Evolutionary conservation across 2,888 invertebrate genomes (phyloP).

Genomic region (Dioctria linearis): DNA sequence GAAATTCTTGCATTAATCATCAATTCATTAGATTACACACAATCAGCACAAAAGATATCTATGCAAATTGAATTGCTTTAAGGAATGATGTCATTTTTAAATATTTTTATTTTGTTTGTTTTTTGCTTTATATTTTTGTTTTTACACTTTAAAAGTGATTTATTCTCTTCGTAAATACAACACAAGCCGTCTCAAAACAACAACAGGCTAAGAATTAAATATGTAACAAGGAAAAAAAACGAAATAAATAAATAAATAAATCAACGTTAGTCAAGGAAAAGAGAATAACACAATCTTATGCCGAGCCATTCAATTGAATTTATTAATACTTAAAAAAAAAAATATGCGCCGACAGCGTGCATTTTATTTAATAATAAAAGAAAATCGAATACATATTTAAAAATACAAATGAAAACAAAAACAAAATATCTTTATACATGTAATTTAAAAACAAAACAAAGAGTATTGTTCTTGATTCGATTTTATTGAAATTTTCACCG

Average conservation of each 20-base stretch:
- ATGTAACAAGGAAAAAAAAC: too few species aligned
- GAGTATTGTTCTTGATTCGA: constrained; percentile 62
- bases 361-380: constrained; percentile 55
- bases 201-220: constrained; percentile 56
- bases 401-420: constrained; percentile 49
- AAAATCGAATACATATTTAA: constrained; percentile 47
- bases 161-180: constrained; percentile 27
- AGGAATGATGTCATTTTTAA: not conserved
- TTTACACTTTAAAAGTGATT: constrained; percentile 23
- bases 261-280: constrained; percentile 61
- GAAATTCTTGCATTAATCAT: too few species aligned
- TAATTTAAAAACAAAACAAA: constrained; percentile 38
- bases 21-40: too few species aligned
- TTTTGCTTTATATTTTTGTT: constrained; percentile 10
- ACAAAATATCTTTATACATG: constrained; percentile 59
- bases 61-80: too few species aligned
- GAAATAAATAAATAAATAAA: constrained; percentile 56
- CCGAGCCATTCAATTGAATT: constrained; percentile 71
- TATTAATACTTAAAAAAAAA: constrained; percentile 62
- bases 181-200: constrained; percentile 43
- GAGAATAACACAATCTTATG: constrained; percentile 64
- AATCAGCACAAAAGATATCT: too few species aligned
- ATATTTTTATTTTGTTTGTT: not conserved
- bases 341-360: constrained; percentile 38
- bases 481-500: constrained; percentile 71